Evolutionary conservation across 2,797 vertebrate species (phyloP).

Genomic region (Coilia nasus): DNA sequence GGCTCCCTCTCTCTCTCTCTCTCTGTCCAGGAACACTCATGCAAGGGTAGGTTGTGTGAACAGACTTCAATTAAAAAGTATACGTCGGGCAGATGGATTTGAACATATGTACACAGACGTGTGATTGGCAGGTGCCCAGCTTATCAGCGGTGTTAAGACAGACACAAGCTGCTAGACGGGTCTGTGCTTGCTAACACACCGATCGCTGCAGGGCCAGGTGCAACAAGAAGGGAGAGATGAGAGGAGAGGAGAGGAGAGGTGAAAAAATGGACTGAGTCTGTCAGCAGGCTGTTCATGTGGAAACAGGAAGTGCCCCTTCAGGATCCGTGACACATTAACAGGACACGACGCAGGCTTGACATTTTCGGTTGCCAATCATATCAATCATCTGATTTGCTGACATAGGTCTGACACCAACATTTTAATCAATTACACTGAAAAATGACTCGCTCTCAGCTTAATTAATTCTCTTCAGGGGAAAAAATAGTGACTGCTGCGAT

Average conservation of each 20-base stretch:
- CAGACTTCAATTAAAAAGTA: neutral
- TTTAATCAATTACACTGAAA: constrained; percentile 39
- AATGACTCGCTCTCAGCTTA: constrained; percentile 19
- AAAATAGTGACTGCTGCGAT: constrained; percentile 39
- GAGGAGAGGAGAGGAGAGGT: constrained; percentile 11
- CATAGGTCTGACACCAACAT: constrained; percentile 47
- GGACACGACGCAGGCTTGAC: constrained; percentile 40
- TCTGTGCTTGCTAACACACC: constrained; percentile 46
- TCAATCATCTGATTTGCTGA: constrained; percentile 50
- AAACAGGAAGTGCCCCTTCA: constrained; percentile 51
- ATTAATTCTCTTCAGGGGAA: constrained; percentile 32
- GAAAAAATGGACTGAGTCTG: neutral
- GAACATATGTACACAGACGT: constrained; percentile 14
- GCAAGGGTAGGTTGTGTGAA: neutral
- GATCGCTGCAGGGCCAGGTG: constrained; percentile 42
- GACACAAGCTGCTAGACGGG: constrained; percentile 44
- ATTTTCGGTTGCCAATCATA: constrained; percentile 51
- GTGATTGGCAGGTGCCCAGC: constrained; percentile 21
- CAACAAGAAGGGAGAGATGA: constrained; percentile 17
- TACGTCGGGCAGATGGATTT: constrained; percentile 1
- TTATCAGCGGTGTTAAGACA: constrained; percentile 40
- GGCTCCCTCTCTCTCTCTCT: neutral
- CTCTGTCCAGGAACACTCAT: constrained; percentile 1
- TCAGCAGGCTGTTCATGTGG: constrained; percentile 24
- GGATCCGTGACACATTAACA: constrained; percentile 48